Evolutionary conservation across 2,113 vertebrate species (phyloP), one percentile per base, ranked within the genome.

Genomic region (Sander vitreus): DNA sequence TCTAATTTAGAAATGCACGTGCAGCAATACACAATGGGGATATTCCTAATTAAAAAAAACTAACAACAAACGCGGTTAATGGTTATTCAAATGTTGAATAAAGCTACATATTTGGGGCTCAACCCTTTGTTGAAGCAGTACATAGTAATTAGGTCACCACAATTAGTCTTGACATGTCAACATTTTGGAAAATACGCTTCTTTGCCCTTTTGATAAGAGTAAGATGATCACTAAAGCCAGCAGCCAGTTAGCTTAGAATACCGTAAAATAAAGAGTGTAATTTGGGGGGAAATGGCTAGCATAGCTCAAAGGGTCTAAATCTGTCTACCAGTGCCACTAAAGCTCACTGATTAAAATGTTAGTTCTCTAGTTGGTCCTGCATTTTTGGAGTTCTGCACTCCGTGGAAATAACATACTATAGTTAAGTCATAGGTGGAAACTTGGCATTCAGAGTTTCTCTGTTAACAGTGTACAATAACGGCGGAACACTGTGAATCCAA

Each of bases 401-500:
- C 1, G 21, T 47, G 25, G 45, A 70, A 67, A 71, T 14, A 54
- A 60, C 16, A 57, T 5, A 50, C 10, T n/a, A 36, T 39, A 39
- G 60, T 27, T 21, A 36, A 50, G 27, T 51, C 63, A 62, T 47
- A 19, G 18, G 39, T 21, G 63, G 55, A 57, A 55, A 55, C 54
- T 18, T 71, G 58, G 60, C 45, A 59, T 70, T 25, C 51, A 33
- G 6, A 51, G 30, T 57, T 51, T 14, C 9, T 48, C 23, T 62
- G 45, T 71, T 63, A 59, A 66, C 4, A 6, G n/a, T 39, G 53
- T 9, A 71, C 27, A 60, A 69, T 65, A 57, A 66, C 14, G 39
- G 30, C 48, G 21, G 48, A 77, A 4, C 21, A 6, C 43, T 23
- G 36, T 43, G 53, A 64, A 55, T 66, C 66, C 60, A 81, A 74